phyloP scores from a whole-genome alignment of 2,888 invertebrate species.

The Ophion ventricosus region DNA sequence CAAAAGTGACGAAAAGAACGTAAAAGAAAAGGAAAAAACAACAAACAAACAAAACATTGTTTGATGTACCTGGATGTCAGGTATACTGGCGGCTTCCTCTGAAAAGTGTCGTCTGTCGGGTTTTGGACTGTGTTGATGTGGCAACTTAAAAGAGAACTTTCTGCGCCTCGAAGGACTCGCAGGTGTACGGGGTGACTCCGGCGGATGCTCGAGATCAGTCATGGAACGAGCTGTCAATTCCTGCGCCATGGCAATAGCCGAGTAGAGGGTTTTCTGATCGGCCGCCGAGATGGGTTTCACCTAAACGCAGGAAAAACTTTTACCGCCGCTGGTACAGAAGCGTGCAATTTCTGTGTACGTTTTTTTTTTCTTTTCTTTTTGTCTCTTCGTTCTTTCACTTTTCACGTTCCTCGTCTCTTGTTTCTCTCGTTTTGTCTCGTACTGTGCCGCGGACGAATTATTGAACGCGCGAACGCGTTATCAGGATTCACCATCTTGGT shows the following conservation, averaged over 20 bases:
- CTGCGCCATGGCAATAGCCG: conserved; percentile 96
- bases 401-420: conserved; percentile 20
- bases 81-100: conserved; percentile 93
- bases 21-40: conserved; percentile 33
- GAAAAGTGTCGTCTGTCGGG: conserved; percentile 93
- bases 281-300: conserved; percentile 97
- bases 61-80: conserved; percentile 92
- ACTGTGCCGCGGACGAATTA: not conserved
- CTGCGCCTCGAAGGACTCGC: conserved; percentile 86
- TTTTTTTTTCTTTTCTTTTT: conserved; percentile 73
- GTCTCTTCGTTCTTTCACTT: conserved; percentile 14
- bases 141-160: conserved; percentile 92
- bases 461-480: not conserved
- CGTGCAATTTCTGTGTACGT: conserved; percentile 23
- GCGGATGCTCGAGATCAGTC: conserved; percentile 82
- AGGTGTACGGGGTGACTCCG: conserved; percentile 83
- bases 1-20: not conserved
- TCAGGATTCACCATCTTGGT: not conserved
- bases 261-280: conserved; percentile 95
- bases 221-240: conserved; percentile 90
- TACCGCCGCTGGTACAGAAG: conserved; percentile 64
- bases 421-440: not conserved
- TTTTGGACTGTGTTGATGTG: conserved; percentile 86
- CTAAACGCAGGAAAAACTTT: conserved; percentile 79
- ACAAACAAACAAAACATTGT: conserved; percentile 71